Percentiles rank a stretch among this genome's conserved stretches.
phyloP scores from a whole-genome alignment of 2,113 vertebrate genomes.

The Channa maculata region DNA sequence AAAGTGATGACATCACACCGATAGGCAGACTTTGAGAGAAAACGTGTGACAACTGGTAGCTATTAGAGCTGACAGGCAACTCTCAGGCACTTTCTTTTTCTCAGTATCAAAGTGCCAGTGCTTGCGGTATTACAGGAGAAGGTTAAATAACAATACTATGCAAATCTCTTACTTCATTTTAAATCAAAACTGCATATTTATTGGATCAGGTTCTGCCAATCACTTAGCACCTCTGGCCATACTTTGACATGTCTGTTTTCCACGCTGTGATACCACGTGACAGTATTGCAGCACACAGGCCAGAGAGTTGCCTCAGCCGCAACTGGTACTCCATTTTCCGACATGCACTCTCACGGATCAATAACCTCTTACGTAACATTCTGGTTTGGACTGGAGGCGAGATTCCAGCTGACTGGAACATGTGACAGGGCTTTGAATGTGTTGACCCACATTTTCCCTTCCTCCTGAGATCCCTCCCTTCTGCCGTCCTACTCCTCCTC shows the following conservation, averaged over 20 bases:
- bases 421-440: conserved; percentile 78
- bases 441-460: conserved; percentile 81
- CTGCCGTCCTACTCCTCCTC: conserved; percentile 34
- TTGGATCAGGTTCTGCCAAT: conserved; percentile 10
- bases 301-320: conserved; percentile 59
- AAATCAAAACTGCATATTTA: conserved; percentile 15
- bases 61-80: conserved; percentile 66
- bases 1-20: conserved; percentile 71
- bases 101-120: conserved; percentile 33
- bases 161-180: conserved; percentile 32
- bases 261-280: conserved; percentile 57
- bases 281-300: conserved; percentile 48
- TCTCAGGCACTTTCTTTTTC: conserved; percentile 48
- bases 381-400: conserved; percentile 78
- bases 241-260: conserved; percentile 34
- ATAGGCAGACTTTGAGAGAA: conserved; percentile 46
- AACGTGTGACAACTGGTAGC: conserved; percentile 55
- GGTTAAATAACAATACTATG: conserved; percentile 40
- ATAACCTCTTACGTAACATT: conserved; percentile 82
- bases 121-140: conserved; percentile 36
- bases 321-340: conserved; percentile 46
- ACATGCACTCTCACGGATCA: conserved; percentile 74
- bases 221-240: conserved; percentile 32
- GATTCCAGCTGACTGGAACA: conserved; percentile 82
- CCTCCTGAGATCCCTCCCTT: conserved; percentile 34